Base-by-base conservation (phyloP, 2,888 invertebrate genomes). In the Apeira syringaria region DNA sequence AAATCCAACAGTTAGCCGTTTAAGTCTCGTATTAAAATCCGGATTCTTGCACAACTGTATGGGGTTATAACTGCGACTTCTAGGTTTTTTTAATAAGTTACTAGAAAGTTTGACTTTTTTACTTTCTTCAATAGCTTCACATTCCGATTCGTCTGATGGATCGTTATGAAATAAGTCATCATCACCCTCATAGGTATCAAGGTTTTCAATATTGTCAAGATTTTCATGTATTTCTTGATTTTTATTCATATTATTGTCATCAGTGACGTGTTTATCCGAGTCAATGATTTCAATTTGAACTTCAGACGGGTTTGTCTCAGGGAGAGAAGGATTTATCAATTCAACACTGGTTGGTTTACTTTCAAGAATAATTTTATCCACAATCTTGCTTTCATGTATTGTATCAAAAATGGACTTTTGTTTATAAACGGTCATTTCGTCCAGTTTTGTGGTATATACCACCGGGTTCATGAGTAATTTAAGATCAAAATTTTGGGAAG, bases 11-110 rank as follows among this genome's bases (percentile, higher is more conserved):
- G 70, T 73, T 25, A 89, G 53, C 36, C 86, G 64, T 58, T 80
- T 85, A 5, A 89, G 55, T 17, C 80, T 63, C 2, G 82, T 85
- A 47, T 88, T 89, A 35, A 88, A 89, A 55, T 89, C 88, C 0
- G 88, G 88, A 61, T 89, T 89, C 60, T 85, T 87, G 44, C 85
- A 84, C 2, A 89, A 37, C 20, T 77, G 66, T 57, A 84, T 77
- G 0, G 81, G 78, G 51, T 80, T 74, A 31, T 88, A 88, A 1
- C 41, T 61, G n/a, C 75, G 71, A 36, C 63, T 61, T 49, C 59
- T 68, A 1, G 85, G 87, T 62, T 87, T 88, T 56, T 74, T 66
- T 17, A 86, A 61, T 30, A 86, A 53, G 43, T 64, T 63, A 59
- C 78, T 86, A 0, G 75, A 62, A 12, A 52, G 20, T 54, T 76